Conservation (phyloP, 2,797 vertebrate genomes). For the Chelon auratus region DNA sequence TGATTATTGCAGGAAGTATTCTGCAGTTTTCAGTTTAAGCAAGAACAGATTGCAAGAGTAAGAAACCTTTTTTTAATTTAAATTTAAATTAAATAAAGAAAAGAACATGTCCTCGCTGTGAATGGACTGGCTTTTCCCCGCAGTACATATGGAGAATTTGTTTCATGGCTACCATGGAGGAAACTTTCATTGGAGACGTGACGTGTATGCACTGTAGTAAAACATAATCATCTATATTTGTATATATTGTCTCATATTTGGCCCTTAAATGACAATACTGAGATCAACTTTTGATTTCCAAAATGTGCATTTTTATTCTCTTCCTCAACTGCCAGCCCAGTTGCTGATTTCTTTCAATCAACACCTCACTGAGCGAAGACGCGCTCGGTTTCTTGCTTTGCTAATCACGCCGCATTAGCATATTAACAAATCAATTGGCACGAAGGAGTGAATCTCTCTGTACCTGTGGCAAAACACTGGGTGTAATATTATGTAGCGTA, state of each 20-base stretch:
- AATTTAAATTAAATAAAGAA: too few species aligned
- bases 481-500: slow-evolving; percentile 54
- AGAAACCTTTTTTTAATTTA: too few species aligned
- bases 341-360: slow-evolving; percentile 67
- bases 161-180: too few species aligned
- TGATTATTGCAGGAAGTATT: too few species aligned
- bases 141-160: too few species aligned
- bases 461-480: slow-evolving; percentile 75
- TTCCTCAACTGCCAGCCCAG: slow-evolving; percentile 18
- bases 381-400: slow-evolving; percentile 21
- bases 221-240: background rate
- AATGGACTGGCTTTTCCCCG: too few species aligned
- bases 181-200: too few species aligned
- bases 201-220: too few species aligned
- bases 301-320: slow-evolving; percentile 25
- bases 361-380: slow-evolving; percentile 56
- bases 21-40: too few species aligned
- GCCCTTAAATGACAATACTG: background rate
- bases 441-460: slow-evolving; percentile 52
- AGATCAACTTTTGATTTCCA: slow-evolving; percentile 36
- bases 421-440: slow-evolving; percentile 80
- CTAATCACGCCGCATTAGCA: slow-evolving; percentile 74
- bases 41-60: too few species aligned
- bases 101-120: too few species aligned
- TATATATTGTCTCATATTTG: background rate